Base-by-base conservation (phyloP, 2,888 invertebrate genomes). In the Drosophila sordidula region DNA sequence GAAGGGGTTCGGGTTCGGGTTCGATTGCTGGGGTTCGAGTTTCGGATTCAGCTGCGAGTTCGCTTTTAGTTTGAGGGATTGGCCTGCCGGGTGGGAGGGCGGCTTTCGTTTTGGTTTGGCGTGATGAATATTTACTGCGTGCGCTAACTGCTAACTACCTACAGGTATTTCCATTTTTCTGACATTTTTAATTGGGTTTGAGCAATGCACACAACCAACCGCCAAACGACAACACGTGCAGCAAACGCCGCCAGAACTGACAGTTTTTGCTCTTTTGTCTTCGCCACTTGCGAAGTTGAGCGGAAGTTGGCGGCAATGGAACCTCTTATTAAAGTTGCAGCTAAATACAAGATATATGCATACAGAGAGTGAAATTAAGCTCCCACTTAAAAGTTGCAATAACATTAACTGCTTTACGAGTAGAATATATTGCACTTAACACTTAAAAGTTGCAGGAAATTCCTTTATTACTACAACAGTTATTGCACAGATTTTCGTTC, bases 51-150 rank as follows among this genome's bases (percentile, higher is more conserved):
- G 34, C n/a, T 44, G 36, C 45, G 45, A 5, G 8, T 4, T 44
- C 6, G 14, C 41, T 9, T 36, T 58, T 39, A 18, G 56, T 51
- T 6, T 12, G 11, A 6, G 26, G 26, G 26, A 29, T 29, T 29
- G 26, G 8, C 26, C 26, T 1, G 8, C 26, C 2, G 2, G 6
- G 8, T 6, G 18, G 14, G 41, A 12, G 16, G 26, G 18, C 2
- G 18, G 16, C 22, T 49, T 63, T 55, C 49, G 41, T 16, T 50
- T 44, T 76, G 80, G 78, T 67, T 69, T 78, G 80, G 85, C 78
- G 88, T 89, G 88, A 87, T 89, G 88, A 89, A 89, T 88, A 89
- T 88, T 89, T 89, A 88, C 89, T 87, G 88, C 88, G 76, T 86
- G 77, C 78, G 77, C 83, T 87, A 80, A 85, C 85, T 85, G 86